Percentiles rank a stretch among this genome's conserved stretches.
Evolutionary conservation across 2,888 invertebrate species (phyloP).

Genomic region (Drosophila niveifrons): DNA sequence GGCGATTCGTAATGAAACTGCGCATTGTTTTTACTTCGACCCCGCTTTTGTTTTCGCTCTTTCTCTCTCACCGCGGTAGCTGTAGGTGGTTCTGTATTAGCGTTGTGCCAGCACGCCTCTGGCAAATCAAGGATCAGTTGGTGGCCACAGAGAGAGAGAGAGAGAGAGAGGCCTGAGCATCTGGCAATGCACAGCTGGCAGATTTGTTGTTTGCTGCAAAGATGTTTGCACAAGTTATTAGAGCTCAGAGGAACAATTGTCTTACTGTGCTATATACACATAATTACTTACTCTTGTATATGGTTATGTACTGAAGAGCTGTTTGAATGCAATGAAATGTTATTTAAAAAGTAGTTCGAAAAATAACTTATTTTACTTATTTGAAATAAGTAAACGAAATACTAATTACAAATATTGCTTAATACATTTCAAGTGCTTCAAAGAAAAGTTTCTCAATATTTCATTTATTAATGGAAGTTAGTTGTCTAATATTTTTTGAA

Average conservation of each 20-base stretch:
- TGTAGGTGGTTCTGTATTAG: constrained; percentile 73
- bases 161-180: constrained; percentile 11
- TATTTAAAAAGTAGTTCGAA: too few species aligned
- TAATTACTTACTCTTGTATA: not conserved
- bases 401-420: too few species aligned
- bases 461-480: too few species aligned
- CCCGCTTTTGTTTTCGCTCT: not conserved
- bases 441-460: too few species aligned
- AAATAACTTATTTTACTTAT: too few species aligned
- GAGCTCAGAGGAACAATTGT: not conserved
- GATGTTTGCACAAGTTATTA: not conserved
- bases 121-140: constrained; percentile 53
- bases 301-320: not conserved
- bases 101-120: constrained; percentile 56
- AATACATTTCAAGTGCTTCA: too few species aligned
- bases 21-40: constrained; percentile 37
- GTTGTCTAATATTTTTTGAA: too few species aligned
- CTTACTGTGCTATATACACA: not conserved
- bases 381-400: too few species aligned
- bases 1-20: constrained; percentile 55
- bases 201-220: constrained; percentile 3
- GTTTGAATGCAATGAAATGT: too few species aligned
- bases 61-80: constrained; percentile 52
- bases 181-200: constrained; percentile 34
- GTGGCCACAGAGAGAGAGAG: not conserved